A percentile compares a stretch with the other conserved stretches of the same genome.
Evolutionary conservation across 2,888 invertebrate species (phyloP).

Genomic region (Argyresthia albistria): DNA sequence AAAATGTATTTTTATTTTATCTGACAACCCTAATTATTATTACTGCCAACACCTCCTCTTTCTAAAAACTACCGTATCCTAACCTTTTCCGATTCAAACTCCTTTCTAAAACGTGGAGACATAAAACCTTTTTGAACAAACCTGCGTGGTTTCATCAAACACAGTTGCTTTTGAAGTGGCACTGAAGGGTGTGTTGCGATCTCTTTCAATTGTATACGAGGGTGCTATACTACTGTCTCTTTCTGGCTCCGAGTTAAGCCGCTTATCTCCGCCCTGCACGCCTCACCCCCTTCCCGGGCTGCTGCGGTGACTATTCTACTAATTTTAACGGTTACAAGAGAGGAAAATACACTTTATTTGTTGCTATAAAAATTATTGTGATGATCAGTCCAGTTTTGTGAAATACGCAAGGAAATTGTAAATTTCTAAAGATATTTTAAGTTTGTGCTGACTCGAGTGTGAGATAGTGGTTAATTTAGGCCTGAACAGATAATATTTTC

Average conservation of each 20-base stretch:
- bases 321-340: neutral
- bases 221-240: slow-evolving; percentile 28
- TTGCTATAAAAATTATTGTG: too few species aligned
- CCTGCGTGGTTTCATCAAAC: slow-evolving; percentile 32
- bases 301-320: slow-evolving; percentile 52
- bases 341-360: too few species aligned
- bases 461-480: too few species aligned
- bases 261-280: slow-evolving; percentile 69
- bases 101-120: slow-evolving; percentile 4
- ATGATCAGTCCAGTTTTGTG: too few species aligned
- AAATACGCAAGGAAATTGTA: too few species aligned
- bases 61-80: slow-evolving; percentile 16
- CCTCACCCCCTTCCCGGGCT: slow-evolving; percentile 43
- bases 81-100: slow-evolving; percentile 16
- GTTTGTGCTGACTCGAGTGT: too few species aligned
- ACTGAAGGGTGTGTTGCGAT: slow-evolving; percentile 43
- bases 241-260: slow-evolving; percentile 62
- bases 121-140: slow-evolving; percentile 29
- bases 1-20: slow-evolving; percentile 70
- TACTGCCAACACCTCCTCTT: slow-evolving; percentile 17
- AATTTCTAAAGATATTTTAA: too few species aligned
- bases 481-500: too few species aligned
- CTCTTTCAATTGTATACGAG: slow-evolving; percentile 22
- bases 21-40: slow-evolving; percentile 26
- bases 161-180: slow-evolving; percentile 58